A percentile compares a stretch with the other conserved stretches of the same genome.
These are phyloP conservation scores for Scaptomyza cyrtandrae DNA, from an alignment of 2,888 invertebrate genomes.

Conservation along the genomic window DNA sequence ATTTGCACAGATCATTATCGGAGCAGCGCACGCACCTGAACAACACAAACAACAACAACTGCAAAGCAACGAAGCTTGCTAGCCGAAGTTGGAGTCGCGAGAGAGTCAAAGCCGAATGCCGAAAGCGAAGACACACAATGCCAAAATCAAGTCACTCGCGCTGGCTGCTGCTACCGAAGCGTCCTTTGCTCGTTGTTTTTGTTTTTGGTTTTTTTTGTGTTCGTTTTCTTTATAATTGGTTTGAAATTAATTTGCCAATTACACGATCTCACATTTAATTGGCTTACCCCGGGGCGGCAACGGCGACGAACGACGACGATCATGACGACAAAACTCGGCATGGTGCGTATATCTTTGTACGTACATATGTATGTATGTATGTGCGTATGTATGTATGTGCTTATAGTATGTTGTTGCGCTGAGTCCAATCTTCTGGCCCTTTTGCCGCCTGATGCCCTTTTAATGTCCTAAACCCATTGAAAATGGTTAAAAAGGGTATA, in stretches of 20 bases:
- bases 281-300: constrained; percentile 74
- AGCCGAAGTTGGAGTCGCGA: constrained; percentile 13
- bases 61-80: constrained; percentile 4
- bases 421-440: constrained; percentile 27
- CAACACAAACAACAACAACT: neutral
- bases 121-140: constrained; percentile 20
- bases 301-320: constrained; percentile 11
- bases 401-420: neutral
- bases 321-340: constrained; percentile 32
- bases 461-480: no score
- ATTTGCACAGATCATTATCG: constrained; percentile 60
- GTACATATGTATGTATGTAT: neutral
- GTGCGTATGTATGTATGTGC: neutral
- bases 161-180: constrained; percentile 14
- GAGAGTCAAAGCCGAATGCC: neutral
- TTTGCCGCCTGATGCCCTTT: constrained; percentile 38
- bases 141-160: constrained; percentile 18
- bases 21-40: constrained; percentile 52
- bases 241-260: constrained; percentile 84
- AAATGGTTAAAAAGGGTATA: no score
- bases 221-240: constrained; percentile 83
- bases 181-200: constrained; percentile 26
- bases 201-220: constrained; percentile 49
- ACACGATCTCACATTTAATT: constrained; percentile 84
- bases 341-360: constrained; percentile 43